Percentiles rank a stretch among this genome's conserved stretches.
These are phyloP conservation scores for Macropis europaea DNA, from an alignment of 2,888 invertebrate species.

Conservation along the genomic window DNA sequence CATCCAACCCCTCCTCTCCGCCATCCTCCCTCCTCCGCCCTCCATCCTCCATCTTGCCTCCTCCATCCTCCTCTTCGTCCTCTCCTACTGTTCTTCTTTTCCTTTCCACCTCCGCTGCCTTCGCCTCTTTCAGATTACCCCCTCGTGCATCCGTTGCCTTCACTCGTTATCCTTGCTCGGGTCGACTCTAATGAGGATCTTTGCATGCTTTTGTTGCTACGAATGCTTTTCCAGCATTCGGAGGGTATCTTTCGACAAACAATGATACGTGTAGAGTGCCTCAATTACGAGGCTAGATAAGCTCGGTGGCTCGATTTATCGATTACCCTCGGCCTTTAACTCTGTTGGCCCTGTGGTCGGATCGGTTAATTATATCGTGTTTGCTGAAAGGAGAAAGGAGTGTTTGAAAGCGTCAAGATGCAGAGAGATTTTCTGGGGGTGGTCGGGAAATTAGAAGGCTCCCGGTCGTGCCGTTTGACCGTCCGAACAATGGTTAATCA, in stretches of 20 bases:
- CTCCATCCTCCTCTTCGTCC: not conserved
- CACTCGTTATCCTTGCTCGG: slow-evolving; percentile 18
- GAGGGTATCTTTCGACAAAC: not conserved
- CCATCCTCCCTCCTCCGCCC: too few relatives aligned
- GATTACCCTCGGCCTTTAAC: slow-evolving; percentile 7
- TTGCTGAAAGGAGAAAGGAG: too few relatives aligned
- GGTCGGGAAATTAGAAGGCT: too few relatives aligned
- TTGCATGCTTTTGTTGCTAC: slow-evolving; percentile 8
- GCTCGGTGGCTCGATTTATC: not conserved
- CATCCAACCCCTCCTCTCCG: not conserved
- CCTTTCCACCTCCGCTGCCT: too few relatives aligned
- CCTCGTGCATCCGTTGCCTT: not conserved
- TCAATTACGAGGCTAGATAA: slow-evolving; percentile 18
- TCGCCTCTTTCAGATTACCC: slow-evolving; percentile 24
- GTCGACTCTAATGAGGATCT: slow-evolving; percentile 20
- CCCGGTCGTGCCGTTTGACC: too few relatives aligned
- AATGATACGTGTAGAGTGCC: not conserved
- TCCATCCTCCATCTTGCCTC: too few relatives aligned
- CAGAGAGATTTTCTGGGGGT: too few relatives aligned
- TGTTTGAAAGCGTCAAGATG: too few relatives aligned
- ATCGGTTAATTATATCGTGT: too few relatives aligned
- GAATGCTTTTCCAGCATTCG: too few relatives aligned
- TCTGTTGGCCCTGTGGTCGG: not conserved
- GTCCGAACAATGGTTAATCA: too few relatives aligned
- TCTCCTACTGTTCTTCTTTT: too few relatives aligned